Percentiles rank a stretch among this genome's conserved stretches.
Conservation (phyloP, 2,797 vertebrate genomes). For the Miichthys miiuy region DNA sequence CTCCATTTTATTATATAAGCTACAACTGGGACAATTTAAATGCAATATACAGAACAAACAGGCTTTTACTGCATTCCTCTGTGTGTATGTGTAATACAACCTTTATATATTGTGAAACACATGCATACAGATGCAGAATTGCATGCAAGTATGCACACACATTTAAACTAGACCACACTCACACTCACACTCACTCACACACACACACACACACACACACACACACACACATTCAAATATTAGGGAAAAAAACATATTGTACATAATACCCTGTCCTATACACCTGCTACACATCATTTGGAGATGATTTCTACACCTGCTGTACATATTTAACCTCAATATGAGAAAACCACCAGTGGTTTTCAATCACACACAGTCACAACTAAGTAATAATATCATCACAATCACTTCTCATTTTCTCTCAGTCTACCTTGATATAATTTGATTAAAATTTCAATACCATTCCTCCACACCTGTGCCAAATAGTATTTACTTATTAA, state of each 20-base stretch:
- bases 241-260: neutral
- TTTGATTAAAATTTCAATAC: slow-evolving; percentile 30
- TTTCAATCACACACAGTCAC: slow-evolving; percentile 10
- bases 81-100: slow-evolving; percentile 14
- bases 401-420: neutral
- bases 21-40: slow-evolving; percentile 42
- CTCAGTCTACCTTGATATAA: neutral
- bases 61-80: neutral
- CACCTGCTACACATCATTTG: slow-evolving; percentile 52
- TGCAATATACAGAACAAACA: slow-evolving; percentile 34
- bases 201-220: neutral
- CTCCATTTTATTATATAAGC: slow-evolving; percentile 76
- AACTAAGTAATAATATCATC: neutral
- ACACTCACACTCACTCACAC: neutral
- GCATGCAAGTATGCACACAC: slow-evolving; percentile 3
- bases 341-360: slow-evolving; percentile 27
- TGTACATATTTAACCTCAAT: slow-evolving; percentile 5
- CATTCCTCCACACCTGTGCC: neutral
- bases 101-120: slow-evolving; percentile 36
- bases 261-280: slow-evolving; percentile 44
- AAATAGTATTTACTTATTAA: slow-evolving; percentile 20
- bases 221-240: neutral
- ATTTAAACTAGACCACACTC: slow-evolving; percentile 6
- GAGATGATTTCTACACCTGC: slow-evolving; percentile 41
- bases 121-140: slow-evolving; percentile 8